Conservation (phyloP, 2,113 vertebrate species). For the Pomatostomus ruficeps region DNA sequence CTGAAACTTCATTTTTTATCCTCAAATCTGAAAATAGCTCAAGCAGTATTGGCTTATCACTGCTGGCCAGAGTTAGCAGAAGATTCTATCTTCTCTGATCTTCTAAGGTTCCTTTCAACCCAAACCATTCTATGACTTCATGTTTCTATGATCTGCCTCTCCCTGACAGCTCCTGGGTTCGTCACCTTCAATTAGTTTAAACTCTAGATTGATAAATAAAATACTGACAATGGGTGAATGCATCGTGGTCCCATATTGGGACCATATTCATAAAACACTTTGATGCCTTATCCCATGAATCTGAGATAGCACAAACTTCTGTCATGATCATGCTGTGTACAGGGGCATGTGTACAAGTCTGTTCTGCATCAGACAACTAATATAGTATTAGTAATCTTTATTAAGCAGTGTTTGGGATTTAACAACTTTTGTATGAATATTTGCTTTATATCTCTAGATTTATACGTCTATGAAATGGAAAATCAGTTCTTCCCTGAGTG, state of each 20-base stretch:
- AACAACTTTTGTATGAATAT: neutral
- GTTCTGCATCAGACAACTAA: neutral
- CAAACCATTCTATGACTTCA: neutral
- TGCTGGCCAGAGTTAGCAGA: neutral
- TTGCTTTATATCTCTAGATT: neutral
- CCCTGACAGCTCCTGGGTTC: neutral
- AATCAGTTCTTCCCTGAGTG: neutral
- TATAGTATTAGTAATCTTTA: neutral
- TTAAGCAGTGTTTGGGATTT: neutral
- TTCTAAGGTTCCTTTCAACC: neutral
- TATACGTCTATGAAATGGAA: neutral
- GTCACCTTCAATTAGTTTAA: neutral
- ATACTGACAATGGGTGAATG: neutral
- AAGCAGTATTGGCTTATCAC: neutral
- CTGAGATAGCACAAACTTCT: neutral
- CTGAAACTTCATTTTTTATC: neutral
- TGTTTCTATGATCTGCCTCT: neutral
- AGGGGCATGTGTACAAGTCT: rapidly evolving
- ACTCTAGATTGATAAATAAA: neutral
- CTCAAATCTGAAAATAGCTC: neutral
- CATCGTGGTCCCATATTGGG: neutral
- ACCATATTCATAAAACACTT: neutral
- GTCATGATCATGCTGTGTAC: neutral
- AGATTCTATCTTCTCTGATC: neutral
- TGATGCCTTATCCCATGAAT: neutral